Base-by-base conservation (phyloP, 2,797 vertebrate genomes). In the Pseudochromis fuscus region DNA sequence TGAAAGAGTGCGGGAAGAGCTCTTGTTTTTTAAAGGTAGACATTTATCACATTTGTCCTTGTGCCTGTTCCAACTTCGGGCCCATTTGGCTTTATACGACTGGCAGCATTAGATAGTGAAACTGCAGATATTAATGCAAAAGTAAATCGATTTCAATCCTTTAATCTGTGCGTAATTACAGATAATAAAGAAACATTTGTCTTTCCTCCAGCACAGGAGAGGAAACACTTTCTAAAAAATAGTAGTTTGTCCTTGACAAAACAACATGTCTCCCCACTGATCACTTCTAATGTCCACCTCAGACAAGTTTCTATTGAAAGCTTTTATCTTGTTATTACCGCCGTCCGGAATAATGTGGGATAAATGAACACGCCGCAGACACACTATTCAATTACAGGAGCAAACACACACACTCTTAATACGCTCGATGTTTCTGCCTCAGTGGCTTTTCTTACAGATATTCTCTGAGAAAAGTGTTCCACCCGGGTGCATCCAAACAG, bases 401-500 rank as follows among this genome's bases (percentile, higher is more conserved):
- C 65, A 70, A 82, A 71, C 78, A 59, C 59, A 38, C 56, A 37
- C 71, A n/a, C 71, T 80, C 70, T 60, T 74, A 65, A 86, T 77
- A 81, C 66, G 31, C 79, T 68, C 45, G 1, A 52, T 67, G 62
- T 81, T 82, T 83, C 70, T 65, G 79, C 72, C 15, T 79, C 65
- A 64, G 49, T 62, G 64, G 63, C 31, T 77, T 51, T 63, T 83
- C 67, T 51, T 53, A 11, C 33, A 53, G 72, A 65, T 67, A 53
- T 63, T 87, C 50, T 69, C 67, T 61, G 62, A 59, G 58, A 86
- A 80, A 79, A 63, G 25, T 59, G 63, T 87, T 88, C 63, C 60
- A 63, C 50, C 42, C 53, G n/a, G 59, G n/a, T 75, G 83, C 58
- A 28, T 73, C 50, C 44, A 50, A 67, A 77, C 77, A 60, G 49